Percentiles rank a stretch among this genome's conserved stretches.
Evolutionary conservation across 2,113 vertebrate genomes (phyloP).

Genomic region (Macaca fascicularis): T2T-MFA8v1.1 NC_088385.1:74080501-74081000

Average conservation of each 20-base stretch:
- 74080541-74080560: slow-evolving; percentile 53
- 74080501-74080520: background rate
- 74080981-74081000: background rate
- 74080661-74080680: background rate
- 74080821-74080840: background rate
- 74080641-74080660: background rate
- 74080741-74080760: background rate
- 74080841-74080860: background rate
- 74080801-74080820: background rate
- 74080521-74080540: slow-evolving; percentile 6
- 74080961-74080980: slow-evolving; percentile 35
- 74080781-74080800: background rate
- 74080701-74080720: background rate
- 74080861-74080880: background rate
- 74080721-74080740: background rate
- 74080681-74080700: background rate
- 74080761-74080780: background rate
- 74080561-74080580: slow-evolving; percentile 38
- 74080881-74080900: background rate
- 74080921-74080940: slow-evolving; percentile 44
- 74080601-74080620: background rate
- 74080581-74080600: background rate
- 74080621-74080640: background rate
- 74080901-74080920: background rate
- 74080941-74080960: background rate